Conservation (phyloP, 2,797 vertebrate species). For the Gymnopithys bicolor region DNA sequence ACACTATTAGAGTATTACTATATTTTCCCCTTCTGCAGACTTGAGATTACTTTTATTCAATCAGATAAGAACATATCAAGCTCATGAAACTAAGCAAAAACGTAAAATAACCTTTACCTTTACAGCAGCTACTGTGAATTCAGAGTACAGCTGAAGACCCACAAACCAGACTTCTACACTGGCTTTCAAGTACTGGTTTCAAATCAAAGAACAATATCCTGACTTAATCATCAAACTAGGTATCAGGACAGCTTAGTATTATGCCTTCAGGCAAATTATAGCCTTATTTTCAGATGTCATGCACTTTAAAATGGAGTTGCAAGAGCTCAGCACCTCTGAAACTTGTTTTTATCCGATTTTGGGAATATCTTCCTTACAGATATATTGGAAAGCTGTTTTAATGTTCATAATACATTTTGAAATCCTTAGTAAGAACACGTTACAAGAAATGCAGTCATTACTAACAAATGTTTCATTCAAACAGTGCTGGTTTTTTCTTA, state of each 20-base stretch:
- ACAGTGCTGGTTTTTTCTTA: background rate
- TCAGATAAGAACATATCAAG: background rate
- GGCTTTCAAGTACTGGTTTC: background rate
- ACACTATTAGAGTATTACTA: accelerated
- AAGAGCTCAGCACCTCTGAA: background rate
- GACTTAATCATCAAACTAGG: background rate
- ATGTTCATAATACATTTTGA: background rate
- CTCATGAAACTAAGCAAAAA: background rate
- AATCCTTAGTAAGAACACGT: background rate
- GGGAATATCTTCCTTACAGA: background rate
- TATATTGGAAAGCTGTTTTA: background rate
- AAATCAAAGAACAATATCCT: background rate
- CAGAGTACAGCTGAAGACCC: background rate
- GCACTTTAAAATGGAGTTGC: background rate
- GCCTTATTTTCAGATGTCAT: background rate
- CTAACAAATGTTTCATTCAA: background rate
- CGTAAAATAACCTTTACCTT: background rate
- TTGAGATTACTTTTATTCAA: background rate
- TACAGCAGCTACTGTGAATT: background rate
- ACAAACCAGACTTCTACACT: background rate
- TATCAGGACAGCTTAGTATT: background rate
- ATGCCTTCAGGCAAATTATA: background rate
- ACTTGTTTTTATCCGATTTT: background rate
- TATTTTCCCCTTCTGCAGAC: background rate
- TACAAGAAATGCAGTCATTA: background rate